phyloP scores from a whole-genome alignment of 2,797 vertebrate genomes.

The Gallinago nigripennis region DNA sequence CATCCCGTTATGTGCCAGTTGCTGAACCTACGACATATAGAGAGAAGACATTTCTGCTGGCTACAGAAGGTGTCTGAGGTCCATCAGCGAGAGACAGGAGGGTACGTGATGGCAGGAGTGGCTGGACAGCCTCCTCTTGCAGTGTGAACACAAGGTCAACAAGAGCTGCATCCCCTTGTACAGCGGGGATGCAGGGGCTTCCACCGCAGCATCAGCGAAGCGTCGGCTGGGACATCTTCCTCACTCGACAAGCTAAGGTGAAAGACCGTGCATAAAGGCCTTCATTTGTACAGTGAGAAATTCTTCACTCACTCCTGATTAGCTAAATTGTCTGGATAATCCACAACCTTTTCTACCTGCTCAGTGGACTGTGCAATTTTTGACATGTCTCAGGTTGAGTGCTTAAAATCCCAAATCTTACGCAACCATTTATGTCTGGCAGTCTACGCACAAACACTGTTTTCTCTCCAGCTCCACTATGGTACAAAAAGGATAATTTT shows the following conservation, averaged over 20 bases:
- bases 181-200: neutral
- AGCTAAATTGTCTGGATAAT: neutral
- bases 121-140: neutral
- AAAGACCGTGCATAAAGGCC: neutral
- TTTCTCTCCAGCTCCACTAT: neutral
- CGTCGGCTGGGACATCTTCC: neutral
- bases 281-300: neutral
- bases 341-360: neutral
- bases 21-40: neutral
- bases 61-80: neutral
- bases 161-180: neutral
- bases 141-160: neutral
- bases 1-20: neutral
- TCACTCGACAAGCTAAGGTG: neutral
- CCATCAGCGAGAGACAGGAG: neutral
- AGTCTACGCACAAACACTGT: neutral
- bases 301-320: neutral
- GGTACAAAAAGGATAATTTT: neutral
- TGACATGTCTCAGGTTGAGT: neutral
- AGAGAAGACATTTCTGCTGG: neutral
- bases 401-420: neutral
- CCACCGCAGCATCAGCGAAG: accelerated
- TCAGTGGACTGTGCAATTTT: neutral
- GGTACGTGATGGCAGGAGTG: neutral
- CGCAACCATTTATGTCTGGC: neutral